Base-by-base conservation (phyloP, 2,888 invertebrate species). In the Chrysolina oricalcia region DNA sequence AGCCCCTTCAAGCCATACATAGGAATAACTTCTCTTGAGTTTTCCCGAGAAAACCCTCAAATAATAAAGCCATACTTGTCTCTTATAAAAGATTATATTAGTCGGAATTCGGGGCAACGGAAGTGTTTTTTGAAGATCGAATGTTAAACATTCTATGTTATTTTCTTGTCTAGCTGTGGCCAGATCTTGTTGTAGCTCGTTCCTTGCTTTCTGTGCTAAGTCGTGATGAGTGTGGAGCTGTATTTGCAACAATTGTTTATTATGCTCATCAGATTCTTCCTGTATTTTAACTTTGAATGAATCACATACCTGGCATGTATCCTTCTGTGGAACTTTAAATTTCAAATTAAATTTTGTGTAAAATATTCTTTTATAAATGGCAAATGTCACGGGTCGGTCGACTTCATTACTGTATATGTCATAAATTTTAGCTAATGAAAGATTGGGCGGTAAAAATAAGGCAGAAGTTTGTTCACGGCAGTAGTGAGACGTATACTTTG, bases 41-140 rank as follows among this genome's bases (percentile, higher is more conserved):
- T 78, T 79, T 11, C 76, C 78, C 41, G 72, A 65, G 53, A 81
- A 80, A 19, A 85, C 72, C 10, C 82, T 81, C 13, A 43, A 67
- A 71, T 83, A 83, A 68, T 83, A 84, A 4, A 83, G 50, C 78
- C 83, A 83, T 15, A 85, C 74, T 69, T 82, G 83, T 15, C 84
- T 59, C 72, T 84, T 84, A 70, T 84, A 84, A 70, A 77, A 83
- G 11, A 83, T 72, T 13, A 83, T 74, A 62, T 78, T 81, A 27
- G 80, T 82, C 11, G 82, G 81, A 21, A 84, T 82, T 46, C 72
- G 9, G 10, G 75, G 75, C 13, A 75, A 53, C 3, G 50, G 72
- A 1, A 84, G 72, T 3, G 82, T 82, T 78, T 84, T 82, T 62
- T 83, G 65, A 40, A 83, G 68, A 79, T 85, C 80, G n/a, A 68